Evolutionary conservation across 2,113 vertebrate species (phyloP).

Genomic region (Cyphomyrus discorhynchus): DNA sequence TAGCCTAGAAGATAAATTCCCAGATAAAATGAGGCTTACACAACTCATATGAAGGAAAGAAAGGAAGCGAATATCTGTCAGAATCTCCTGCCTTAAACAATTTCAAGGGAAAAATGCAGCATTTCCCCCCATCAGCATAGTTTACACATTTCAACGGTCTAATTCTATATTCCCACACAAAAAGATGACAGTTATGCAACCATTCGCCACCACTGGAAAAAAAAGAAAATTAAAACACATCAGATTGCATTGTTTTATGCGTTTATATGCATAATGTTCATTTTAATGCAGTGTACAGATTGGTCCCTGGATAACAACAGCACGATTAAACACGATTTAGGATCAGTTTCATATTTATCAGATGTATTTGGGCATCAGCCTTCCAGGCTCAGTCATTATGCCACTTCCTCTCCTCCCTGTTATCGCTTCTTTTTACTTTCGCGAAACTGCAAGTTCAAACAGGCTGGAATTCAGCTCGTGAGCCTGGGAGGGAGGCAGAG

Average conservation of each 20-base stretch:
- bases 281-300: neutral
- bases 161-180: neutral
- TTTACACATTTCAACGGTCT: neutral
- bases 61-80: neutral
- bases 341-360: neutral
- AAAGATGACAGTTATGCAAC: neutral
- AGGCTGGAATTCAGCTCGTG: neutral
- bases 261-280: neutral
- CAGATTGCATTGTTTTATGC: neutral
- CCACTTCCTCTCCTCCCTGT: neutral
- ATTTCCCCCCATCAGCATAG: neutral
- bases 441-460: neutral
- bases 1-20: neutral
- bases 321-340: neutral
- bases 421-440: neutral
- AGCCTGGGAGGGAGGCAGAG: neutral
- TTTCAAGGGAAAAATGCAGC: neutral
- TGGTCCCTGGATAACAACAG: neutral
- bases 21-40: neutral
- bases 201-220: neutral
- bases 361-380: neutral
- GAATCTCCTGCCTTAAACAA: neutral
- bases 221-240: neutral
- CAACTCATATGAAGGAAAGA: neutral
- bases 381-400: neutral